Percentiles rank a stretch among this genome's conserved stretches.
Conservation (phyloP, 2,113 vertebrate species). For the Thunnus thynnus region DNA sequence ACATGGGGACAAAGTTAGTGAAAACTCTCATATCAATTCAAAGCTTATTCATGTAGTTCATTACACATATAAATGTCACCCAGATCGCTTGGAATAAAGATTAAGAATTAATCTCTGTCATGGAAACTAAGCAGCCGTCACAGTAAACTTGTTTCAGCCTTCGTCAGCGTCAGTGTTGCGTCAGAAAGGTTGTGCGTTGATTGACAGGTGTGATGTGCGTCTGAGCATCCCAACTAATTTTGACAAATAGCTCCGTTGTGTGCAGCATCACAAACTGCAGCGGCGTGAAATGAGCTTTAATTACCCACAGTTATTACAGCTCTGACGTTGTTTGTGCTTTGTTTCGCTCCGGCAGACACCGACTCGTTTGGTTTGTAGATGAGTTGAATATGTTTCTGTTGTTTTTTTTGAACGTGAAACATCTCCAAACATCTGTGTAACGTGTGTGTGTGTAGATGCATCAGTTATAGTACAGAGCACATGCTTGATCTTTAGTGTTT, state of each 20-base stretch:
- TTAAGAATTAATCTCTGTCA: too few species aligned
- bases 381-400: slow-evolving; percentile 15
- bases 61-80: neutral
- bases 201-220: slow-evolving; percentile 43
- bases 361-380: slow-evolving; percentile 14
- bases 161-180: neutral
- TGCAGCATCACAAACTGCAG: slow-evolving; percentile 32
- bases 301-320: slow-evolving; percentile 41
- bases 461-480: neutral
- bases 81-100: too few species aligned
- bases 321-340: slow-evolving; percentile 19
- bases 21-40: too few species aligned
- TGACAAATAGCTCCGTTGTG: slow-evolving; percentile 45
- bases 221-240: slow-evolving; percentile 33
- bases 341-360: slow-evolving; percentile 14
- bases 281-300: slow-evolving; percentile 68
- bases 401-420: neutral
- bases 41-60: neutral
- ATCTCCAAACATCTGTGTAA: slow-evolving; percentile 1
- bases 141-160: neutral
- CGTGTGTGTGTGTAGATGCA: neutral
- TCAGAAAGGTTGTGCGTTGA: slow-evolving; percentile 7
- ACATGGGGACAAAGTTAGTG: too few species aligned
- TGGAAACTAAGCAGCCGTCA: too few species aligned
- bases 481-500: neutral